Evolutionary conservation across 2,113 vertebrate species (phyloP).

Genomic region (Gymnogyps californianus): DNA sequence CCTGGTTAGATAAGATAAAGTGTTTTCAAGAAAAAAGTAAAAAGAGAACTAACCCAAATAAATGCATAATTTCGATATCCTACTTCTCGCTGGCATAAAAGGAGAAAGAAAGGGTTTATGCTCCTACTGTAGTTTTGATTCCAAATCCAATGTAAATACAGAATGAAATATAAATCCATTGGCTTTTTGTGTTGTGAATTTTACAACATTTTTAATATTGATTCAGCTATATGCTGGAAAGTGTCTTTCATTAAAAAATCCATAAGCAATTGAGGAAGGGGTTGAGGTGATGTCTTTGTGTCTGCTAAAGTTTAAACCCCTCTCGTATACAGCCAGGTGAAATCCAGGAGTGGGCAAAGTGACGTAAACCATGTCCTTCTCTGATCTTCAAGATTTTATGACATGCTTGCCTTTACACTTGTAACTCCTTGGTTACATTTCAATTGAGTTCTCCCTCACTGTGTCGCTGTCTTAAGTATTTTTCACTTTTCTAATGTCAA

Average conservation of each 20-base stretch:
- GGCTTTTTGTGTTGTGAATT: neutral
- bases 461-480: conserved; percentile 45
- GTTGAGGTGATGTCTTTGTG: neutral
- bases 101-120: neutral
- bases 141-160: conserved; percentile 37
- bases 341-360: neutral
- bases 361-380: neutral
- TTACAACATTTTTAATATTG: conserved; percentile 37
- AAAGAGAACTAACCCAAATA: conserved; percentile 20
- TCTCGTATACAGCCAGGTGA: neutral
- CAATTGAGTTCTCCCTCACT: conserved; percentile 14
- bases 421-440: conserved; percentile 12
- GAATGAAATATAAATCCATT: conserved; percentile 26
- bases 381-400: neutral
- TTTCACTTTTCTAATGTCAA: conserved; percentile 60
- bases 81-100: conserved; percentile 11
- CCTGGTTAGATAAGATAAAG: conserved; percentile 31
- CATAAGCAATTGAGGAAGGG: neutral
- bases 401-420: neutral
- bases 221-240: neutral
- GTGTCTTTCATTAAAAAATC: conserved; percentile 13
- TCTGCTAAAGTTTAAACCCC: neutral
- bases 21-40: neutral
- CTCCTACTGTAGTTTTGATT: neutral
- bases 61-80: neutral